Percentiles rank a stretch among this genome's conserved stretches.
Evolutionary conservation across 2,797 vertebrate genomes (phyloP).

Genomic region (Florisuga fusca): DNA sequence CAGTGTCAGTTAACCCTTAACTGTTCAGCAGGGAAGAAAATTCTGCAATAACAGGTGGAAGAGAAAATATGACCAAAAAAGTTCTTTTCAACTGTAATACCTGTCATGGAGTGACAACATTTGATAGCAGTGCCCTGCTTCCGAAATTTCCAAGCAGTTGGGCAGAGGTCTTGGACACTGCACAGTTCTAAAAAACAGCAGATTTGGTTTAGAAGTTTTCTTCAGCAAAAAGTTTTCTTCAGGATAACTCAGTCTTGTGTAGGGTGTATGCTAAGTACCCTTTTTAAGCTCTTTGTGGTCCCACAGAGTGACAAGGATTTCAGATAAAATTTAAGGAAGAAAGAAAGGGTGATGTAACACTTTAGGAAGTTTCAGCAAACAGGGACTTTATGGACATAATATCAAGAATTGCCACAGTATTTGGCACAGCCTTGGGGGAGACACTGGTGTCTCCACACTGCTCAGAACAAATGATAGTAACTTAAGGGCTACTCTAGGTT

Average conservation of each 20-base stretch:
- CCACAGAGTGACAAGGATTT: not conserved
- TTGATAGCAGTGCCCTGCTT: constrained; percentile 20
- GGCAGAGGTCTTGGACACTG: constrained; percentile 39
- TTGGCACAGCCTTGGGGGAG: not conserved
- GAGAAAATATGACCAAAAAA: not conserved
- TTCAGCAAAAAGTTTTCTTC: not conserved
- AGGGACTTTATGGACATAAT: not conserved
- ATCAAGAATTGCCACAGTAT: not conserved
- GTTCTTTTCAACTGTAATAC: not conserved
- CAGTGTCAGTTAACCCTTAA: constrained; percentile 64
- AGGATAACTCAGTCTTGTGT: constrained; percentile 19
- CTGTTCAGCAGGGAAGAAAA: not conserved
- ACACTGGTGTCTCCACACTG: not conserved
- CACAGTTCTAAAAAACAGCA: not conserved
- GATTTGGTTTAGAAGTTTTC: too few relatives aligned
- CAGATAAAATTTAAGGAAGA: not conserved
- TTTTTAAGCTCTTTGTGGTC: not conserved
- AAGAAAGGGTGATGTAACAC: not conserved
- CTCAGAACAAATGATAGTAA: not conserved
- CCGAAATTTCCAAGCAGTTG: constrained; percentile 25
- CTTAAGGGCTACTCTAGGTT: not conserved
- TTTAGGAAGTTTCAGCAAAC: not conserved
- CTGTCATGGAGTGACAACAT: constrained; percentile 2
- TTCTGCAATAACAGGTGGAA: not conserved
- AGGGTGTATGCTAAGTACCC: not conserved